A percentile compares a stretch with the other conserved stretches of the same genome.
Evolutionary conservation across 2,888 invertebrate species (phyloP).

Genomic region (Embidobia sp.): DNA sequence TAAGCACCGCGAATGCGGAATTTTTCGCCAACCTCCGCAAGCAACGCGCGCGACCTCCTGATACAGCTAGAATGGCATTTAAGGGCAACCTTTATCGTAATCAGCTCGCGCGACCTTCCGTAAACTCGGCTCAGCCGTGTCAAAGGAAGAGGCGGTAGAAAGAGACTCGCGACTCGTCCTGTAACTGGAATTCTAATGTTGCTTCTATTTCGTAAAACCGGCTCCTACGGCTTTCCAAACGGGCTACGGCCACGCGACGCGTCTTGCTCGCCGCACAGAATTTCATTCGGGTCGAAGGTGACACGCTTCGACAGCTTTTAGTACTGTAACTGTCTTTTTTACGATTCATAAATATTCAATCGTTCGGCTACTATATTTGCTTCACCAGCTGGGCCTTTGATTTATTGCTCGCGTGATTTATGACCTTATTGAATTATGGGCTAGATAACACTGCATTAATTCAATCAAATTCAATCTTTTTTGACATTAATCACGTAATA

Average conservation of each 20-base stretch:
- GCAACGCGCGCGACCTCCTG: conserved; percentile 25
- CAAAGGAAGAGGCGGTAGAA: conserved; percentile 7
- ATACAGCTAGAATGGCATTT: conserved; percentile 65
- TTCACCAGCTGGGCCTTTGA: conserved; percentile 48
- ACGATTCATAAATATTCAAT: conserved; percentile 64
- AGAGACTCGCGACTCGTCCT: conserved; percentile 26
- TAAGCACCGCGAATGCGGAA: conserved; percentile 36
- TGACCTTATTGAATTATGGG: conserved; percentile 50
- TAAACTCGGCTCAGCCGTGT: conserved; percentile 43
- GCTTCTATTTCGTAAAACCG: conserved; percentile 58
- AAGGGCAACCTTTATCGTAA: conserved; percentile 66
- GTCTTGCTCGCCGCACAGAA: conserved; percentile 52
- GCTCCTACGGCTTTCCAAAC: conserved; percentile 56
- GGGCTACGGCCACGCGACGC: conserved; percentile 63
- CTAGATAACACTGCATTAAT: conserved; percentile 48
- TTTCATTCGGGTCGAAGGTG: conserved; percentile 64
- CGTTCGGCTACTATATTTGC: conserved; percentile 59
- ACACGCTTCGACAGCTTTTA: conserved; percentile 65
- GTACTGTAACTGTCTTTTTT: conserved; percentile 65
- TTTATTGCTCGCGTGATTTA: conserved; percentile 57
- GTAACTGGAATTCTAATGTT: conserved; percentile 63
- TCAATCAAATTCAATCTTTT: conserved; percentile 50
- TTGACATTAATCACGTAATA: conserved; percentile 42
- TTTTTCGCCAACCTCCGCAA: conserved; percentile 37
- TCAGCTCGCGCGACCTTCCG: conserved; percentile 55